These are phyloP conservation scores for Drosophila mettleri DNA, from an alignment of 2,888 invertebrate genomes.

Conservation along the genomic window DNA sequence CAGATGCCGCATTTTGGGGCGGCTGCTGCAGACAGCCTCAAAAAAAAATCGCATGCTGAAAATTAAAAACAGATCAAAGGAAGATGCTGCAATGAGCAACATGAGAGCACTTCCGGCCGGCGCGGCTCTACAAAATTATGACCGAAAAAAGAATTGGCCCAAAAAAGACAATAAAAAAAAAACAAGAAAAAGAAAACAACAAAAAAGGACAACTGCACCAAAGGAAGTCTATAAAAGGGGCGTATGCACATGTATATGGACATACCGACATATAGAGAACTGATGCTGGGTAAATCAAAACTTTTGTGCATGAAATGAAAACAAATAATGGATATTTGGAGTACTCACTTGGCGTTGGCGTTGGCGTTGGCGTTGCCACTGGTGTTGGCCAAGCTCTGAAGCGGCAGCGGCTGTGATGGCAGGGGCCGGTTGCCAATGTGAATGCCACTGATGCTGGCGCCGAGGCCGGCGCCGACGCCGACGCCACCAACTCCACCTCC, in stretches of 20 bases:
- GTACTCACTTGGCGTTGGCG: slow-evolving; percentile 68
- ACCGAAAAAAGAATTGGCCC: slow-evolving; percentile 45
- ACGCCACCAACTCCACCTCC: slow-evolving; percentile 16
- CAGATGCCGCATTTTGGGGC: slow-evolving; percentile 14
- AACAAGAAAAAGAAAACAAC: background rate
- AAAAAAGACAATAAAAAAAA: slow-evolving; percentile 49
- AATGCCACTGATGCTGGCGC: slow-evolving; percentile 26
- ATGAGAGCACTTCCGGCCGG: slow-evolving; percentile 70
- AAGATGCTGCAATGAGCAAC: slow-evolving; percentile 60
- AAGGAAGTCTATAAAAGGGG: slow-evolving; percentile 47
- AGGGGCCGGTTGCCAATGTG: slow-evolving; percentile 65
- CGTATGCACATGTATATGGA: slow-evolving; percentile 2
- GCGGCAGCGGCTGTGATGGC: slow-evolving; percentile 54
- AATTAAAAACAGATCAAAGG: slow-evolving; percentile 81
- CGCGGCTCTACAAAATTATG: slow-evolving; percentile 67
- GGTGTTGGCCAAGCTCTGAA: slow-evolving; percentile 63
- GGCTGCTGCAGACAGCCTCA: slow-evolving; percentile 27
- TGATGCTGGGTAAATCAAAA: slow-evolving; percentile 72
- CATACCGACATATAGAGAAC: slow-evolving; percentile 14
- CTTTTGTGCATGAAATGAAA: slow-evolving; percentile 78
- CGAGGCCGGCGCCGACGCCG: slow-evolving; percentile 12
- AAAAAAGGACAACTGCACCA: slow-evolving; percentile 58
- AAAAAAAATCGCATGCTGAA: slow-evolving; percentile 50
- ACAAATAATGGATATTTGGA: slow-evolving; percentile 75
- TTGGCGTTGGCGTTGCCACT: slow-evolving; percentile 53